Conservation (phyloP, 2,797 vertebrate genomes). For the Gallinago stenura region DNA sequence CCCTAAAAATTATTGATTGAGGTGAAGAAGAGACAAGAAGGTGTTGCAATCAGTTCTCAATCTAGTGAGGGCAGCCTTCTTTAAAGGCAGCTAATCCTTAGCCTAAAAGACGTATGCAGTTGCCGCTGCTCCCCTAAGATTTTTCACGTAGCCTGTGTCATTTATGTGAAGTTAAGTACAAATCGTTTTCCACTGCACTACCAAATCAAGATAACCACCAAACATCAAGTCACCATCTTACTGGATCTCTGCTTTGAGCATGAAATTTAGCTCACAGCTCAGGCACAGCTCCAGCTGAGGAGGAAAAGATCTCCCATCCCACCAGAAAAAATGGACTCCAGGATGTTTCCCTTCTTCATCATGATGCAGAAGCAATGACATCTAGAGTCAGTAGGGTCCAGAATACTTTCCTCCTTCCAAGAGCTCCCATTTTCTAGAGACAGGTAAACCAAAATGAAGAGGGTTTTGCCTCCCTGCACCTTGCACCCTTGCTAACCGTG, state of each 20-base stretch:
- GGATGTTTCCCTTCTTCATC: neutral
- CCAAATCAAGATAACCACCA: slow-evolving; percentile 51
- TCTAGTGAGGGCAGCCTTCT: neutral
- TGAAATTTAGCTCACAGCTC: neutral
- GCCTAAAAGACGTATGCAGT: neutral
- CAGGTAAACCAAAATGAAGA: neutral
- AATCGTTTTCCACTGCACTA: neutral
- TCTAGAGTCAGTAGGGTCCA: neutral
- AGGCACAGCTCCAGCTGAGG: neutral
- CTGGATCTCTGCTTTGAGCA: neutral
- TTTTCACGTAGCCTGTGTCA: neutral
- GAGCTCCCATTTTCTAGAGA: neutral
- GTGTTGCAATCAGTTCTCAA: slow-evolving; percentile 38
- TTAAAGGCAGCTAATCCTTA: slow-evolving; percentile 50
- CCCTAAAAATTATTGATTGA: slow-evolving; percentile 57
- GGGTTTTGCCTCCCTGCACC: neutral
- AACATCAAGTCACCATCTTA: slow-evolving; percentile 5
- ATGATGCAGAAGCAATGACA: neutral
- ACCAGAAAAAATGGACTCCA: neutral
- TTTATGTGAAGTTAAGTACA: neutral
- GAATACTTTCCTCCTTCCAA: neutral
- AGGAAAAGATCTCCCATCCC: neutral
- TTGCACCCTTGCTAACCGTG: neutral
- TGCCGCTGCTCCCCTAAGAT: neutral
- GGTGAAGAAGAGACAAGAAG: slow-evolving; percentile 28